Evolutionary conservation across 2,113 vertebrate genomes (phyloP).

Genomic region (Mustela lutreola): DNA sequence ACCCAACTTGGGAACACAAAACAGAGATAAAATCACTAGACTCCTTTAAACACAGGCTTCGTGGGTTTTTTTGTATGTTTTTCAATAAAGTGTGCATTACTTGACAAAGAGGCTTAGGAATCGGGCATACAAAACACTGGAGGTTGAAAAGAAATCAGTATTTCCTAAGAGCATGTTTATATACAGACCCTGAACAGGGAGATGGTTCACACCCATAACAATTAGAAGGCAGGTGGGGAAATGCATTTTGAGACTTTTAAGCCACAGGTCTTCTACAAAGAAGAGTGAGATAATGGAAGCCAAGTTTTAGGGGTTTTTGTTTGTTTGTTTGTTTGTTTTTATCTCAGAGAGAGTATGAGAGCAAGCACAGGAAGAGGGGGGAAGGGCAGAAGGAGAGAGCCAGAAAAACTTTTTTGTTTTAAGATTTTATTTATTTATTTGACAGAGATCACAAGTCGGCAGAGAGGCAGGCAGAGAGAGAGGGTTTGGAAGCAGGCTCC

Average conservation of each 20-base stretch:
- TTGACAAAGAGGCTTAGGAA: slow-evolving; percentile 15
- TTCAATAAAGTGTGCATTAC: neutral
- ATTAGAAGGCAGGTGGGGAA: neutral
- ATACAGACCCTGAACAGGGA: neutral
- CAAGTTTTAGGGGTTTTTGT: neutral
- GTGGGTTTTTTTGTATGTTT: neutral
- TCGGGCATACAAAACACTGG: neutral
- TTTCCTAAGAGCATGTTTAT: neutral
- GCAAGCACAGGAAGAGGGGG: neutral
- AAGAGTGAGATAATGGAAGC: neutral
- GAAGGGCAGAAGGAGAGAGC: neutral
- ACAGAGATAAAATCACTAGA: neutral
- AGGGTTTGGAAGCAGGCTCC: no score
- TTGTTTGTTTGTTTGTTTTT: neutral
- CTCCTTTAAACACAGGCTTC: neutral
- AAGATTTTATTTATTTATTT: no score
- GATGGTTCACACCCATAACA: neutral
- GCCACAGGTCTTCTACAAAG: neutral
- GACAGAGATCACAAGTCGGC: no score
- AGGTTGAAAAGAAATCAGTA: neutral
- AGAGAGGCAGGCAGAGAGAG: no score
- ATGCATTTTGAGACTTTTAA: neutral
- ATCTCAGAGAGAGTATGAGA: neutral
- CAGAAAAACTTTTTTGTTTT: neutral
- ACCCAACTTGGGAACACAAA: neutral